Evolutionary conservation across 2,888 invertebrate species (phyloP).

Genomic region (Calliphora vomitoria): DNA sequence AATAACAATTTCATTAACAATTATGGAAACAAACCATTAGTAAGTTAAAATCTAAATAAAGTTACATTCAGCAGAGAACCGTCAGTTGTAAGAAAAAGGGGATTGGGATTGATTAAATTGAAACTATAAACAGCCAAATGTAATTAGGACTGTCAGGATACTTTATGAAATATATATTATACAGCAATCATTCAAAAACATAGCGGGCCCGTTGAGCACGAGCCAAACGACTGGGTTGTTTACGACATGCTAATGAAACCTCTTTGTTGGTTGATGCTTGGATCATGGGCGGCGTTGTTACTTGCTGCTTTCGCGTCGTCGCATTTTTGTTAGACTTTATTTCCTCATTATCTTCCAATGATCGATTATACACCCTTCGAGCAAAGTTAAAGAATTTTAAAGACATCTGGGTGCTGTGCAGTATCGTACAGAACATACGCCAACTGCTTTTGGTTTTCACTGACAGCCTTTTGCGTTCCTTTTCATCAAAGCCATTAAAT

Average conservation of each 20-base stretch:
- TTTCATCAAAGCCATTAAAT: conserved; percentile 65
- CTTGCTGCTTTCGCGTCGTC: not conserved
- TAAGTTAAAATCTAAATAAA: not conserved
- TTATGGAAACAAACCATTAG: conserved; percentile 43
- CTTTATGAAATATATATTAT: conserved; percentile 49
- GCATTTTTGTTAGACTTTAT: conserved; percentile 12
- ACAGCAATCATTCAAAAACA: conserved; percentile 81
- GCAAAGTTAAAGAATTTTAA: conserved; percentile 80
- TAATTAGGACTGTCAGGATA: conserved; percentile 19
- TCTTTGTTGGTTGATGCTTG: conserved; percentile 14
- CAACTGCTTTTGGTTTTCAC: conserved; percentile 75
- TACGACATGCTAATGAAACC: conserved; percentile 72
- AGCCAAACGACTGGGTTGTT: conserved; percentile 78
- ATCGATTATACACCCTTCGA: conserved; percentile 78
- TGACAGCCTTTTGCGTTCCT: conserved; percentile 72
- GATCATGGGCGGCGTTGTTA: conserved; percentile 43
- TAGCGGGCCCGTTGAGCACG: conserved; percentile 80
- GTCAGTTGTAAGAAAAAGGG: conserved; percentile 14
- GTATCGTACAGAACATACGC: conserved; percentile 77
- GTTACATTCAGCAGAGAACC: conserved; percentile 35
- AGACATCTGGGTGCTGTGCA: conserved; percentile 78
- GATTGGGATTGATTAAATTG: conserved; percentile 24
- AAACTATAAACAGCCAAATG: conserved; percentile 48
- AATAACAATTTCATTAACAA: conserved; percentile 55
- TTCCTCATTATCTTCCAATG: conserved; percentile 49